Percentiles rank a stretch among this genome's conserved stretches.
phyloP scores from a whole-genome alignment of 1,140 invertebrate genomes.

The Scaptodrosophila lebanonensis region DNA sequence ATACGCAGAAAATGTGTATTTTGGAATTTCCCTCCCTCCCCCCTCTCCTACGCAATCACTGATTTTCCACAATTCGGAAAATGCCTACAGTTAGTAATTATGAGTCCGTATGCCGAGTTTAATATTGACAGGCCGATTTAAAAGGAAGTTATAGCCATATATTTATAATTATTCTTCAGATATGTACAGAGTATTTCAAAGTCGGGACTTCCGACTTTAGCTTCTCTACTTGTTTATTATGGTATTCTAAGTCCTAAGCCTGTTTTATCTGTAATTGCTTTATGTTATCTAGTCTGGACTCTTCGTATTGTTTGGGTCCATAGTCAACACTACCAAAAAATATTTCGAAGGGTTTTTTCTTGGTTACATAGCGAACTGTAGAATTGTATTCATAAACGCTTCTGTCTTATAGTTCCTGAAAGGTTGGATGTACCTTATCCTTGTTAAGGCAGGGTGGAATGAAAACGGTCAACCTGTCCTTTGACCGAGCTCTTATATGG shows the following conservation, averaged over 20 bases:
- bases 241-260: not conserved
- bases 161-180: too few species aligned
- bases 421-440: not conserved
- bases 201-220: too few species aligned
- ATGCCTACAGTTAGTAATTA: too few species aligned
- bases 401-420: not conserved
- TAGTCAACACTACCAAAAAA: conserved; percentile 4
- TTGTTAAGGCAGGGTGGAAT: conserved; percentile 1
- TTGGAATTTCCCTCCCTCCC: too few species aligned
- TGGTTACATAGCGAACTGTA: conserved; percentile 1
- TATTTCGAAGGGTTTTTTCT: not conserved
- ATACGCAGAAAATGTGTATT: too few species aligned
- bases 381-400: conserved; percentile 2
- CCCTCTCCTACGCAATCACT: too few species aligned
- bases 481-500: not conserved
- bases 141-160: too few species aligned
- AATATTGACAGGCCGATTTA: too few species aligned
- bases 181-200: too few species aligned
- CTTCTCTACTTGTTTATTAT: not conserved
- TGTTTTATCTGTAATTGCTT: not conserved
- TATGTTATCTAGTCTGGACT: not conserved
- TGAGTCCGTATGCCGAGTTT: too few species aligned
- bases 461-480: conserved; percentile 1
- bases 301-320: conserved; percentile 1
- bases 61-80: too few species aligned